Evolutionary conservation across 1,140 invertebrate genomes (phyloP).

Genomic region (Eubasilissa regina): DNA sequence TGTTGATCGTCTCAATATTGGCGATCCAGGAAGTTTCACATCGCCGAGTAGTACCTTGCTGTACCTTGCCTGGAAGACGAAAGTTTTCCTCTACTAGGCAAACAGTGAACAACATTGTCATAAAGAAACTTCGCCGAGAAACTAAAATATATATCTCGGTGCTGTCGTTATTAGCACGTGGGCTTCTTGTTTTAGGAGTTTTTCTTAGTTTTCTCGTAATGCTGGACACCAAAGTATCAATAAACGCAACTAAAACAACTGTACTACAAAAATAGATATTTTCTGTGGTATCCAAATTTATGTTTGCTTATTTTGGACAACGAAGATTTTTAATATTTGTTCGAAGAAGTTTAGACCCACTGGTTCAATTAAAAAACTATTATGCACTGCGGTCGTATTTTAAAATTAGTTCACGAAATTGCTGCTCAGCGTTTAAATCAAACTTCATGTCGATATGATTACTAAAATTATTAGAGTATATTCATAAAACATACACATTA

Average conservation of each 20-base stretch:
- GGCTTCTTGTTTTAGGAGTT: not conserved
- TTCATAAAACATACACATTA: too few species aligned
- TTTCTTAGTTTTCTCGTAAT: not conserved
- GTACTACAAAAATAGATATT: not conserved
- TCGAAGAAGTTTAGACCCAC: too few species aligned
- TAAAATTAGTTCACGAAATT: too few species aligned
- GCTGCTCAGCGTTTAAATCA: too few species aligned
- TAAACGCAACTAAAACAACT: slow-evolving; percentile 8
- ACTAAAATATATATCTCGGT: not conserved
- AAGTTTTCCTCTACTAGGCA: not conserved
- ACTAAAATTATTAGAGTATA: too few species aligned
- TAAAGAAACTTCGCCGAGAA: slow-evolving; percentile 20
- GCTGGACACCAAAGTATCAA: not conserved
- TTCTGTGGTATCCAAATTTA: too few species aligned
- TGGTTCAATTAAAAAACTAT: too few species aligned
- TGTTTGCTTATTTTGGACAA: too few species aligned
- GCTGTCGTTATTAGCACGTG: slow-evolving; percentile 17
- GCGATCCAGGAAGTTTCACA: not conserved
- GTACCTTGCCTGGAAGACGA: not conserved
- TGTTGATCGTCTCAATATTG: slow-evolving; percentile 14
- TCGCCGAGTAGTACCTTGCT: not conserved
- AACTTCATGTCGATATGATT: too few species aligned
- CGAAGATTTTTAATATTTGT: too few species aligned
- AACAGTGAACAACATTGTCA: slow-evolving; percentile 3
- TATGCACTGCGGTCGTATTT: too few species aligned